Base-by-base conservation (phyloP, 2,888 invertebrate genomes). In the Cheilosia urbana region DNA sequence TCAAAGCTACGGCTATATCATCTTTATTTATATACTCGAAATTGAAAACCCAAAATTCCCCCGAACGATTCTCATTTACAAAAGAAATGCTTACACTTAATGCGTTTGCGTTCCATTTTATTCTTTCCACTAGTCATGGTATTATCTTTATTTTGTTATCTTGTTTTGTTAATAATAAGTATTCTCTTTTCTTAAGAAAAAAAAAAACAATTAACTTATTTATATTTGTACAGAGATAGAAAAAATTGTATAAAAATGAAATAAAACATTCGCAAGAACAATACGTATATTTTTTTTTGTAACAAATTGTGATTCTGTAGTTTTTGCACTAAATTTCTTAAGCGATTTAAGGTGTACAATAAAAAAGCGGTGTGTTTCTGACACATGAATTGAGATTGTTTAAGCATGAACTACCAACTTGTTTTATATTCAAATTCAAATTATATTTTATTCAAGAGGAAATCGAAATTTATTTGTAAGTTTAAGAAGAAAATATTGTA, bases 221-320 rank as follows among this genome's bases (percentile, higher is more conserved):
- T 68, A 71, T 53, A 53, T 9, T 62, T 81, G 49, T 76, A 63
- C 69, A 69, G 60, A 40, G 13, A 57, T 24, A 49, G 34, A n/a
- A 17, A 21, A 51, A 63, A 77, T 55, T 77, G 34, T 63, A 51
- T 63, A 65, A 13, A 72, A 66, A 40, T 9, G 11, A 30, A 47
- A 15, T 21, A 24, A n/a, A 47, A 68, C 66, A 72, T 72, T 72
- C 66, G 45, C 53, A 69, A 65, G 19, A 66, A 60, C 9, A 55
- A 60, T 72, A 4, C 15, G 53, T 58, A 60, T 58, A 45, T 53
- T 69, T 47, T 34, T 69, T 83, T 66, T 69, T 66, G 47, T 71
- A 80, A 84, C 75, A 65, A 66, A 84, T 71, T 84, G 84, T 84
- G 84, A 84, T 84, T 84, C 27, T 71, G 40, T 76, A 80, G 60